A percentile compares a stretch with the other conserved stretches of the same genome.
phyloP scores from a whole-genome alignment of 2,888 invertebrate genomes.

The Eledona agricola region DNA sequence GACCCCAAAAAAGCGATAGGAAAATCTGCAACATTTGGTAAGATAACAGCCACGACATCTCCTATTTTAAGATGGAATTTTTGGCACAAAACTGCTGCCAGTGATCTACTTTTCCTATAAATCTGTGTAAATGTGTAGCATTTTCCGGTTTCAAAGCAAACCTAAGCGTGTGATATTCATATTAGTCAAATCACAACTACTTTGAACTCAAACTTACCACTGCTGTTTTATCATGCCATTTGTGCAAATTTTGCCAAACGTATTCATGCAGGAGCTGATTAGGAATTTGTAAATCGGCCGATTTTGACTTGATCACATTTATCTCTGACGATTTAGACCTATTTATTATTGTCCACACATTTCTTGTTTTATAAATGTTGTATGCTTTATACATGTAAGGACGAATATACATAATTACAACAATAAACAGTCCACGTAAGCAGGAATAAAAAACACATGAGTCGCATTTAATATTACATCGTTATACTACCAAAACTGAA shows the following conservation, averaged over 20 bases:
- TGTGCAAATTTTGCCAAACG: slow-evolving; percentile 70
- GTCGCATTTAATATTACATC: too few relatives aligned
- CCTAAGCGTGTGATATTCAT: slow-evolving; percentile 59
- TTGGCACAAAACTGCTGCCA: slow-evolving; percentile 64
- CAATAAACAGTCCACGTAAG: too few relatives aligned
- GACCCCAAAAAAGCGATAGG: slow-evolving; percentile 71
- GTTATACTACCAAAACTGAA: too few relatives aligned
- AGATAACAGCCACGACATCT: slow-evolving; percentile 69
- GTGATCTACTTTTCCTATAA: slow-evolving; percentile 68
- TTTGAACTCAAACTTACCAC: slow-evolving; percentile 68
- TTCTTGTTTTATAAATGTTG: background rate
- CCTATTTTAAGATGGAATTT: slow-evolving; percentile 71
- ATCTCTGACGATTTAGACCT: slow-evolving; percentile 2
- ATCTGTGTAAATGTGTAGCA: slow-evolving; percentile 74
- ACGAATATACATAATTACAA: slow-evolving; percentile 1
- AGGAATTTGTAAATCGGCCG: slow-evolving; percentile 15
- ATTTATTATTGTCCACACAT: background rate
- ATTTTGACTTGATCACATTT: slow-evolving; percentile 15
- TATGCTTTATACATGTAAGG: background rate
- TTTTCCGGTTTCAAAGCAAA: slow-evolving; percentile 71
- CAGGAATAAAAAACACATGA: too few relatives aligned
- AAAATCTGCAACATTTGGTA: slow-evolving; percentile 81
- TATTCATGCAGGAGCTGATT: slow-evolving; percentile 26
- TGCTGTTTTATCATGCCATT: slow-evolving; percentile 71
- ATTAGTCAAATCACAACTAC: too few relatives aligned